Evolutionary conservation across 2,888 invertebrate genomes (phyloP), one percentile per base, ranked within the genome.

Genomic region (Ophonus ardosiacus): DNA sequence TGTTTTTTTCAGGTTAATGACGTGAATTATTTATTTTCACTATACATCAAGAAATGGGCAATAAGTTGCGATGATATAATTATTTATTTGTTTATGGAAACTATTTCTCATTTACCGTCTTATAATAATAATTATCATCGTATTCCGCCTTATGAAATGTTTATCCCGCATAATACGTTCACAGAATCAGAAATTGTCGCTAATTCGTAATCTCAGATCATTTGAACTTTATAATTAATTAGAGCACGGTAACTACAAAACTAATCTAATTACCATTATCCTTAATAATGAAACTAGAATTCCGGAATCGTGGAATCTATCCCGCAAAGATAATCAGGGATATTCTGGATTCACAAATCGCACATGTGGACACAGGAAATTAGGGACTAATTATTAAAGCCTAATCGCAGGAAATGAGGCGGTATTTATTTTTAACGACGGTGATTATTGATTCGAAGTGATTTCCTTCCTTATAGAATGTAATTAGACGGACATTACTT

Each of bases 161-260:
- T 51, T 51, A 51, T 5, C 43, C 13, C 8, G 43, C 38, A 38
- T 43, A 74, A 43, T 43, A 43, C 21, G 43, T 74, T 10, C 31
- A 38, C 31, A n/a, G 63, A 31, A 31, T 68, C 40, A 15, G 38
- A 68, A 74, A 74, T 74, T 74, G 71, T 74, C 43, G n/a, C 43
- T 74, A 74, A 74, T 74, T 43, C 40, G 40, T 74, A 74, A 74
- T 74, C 71, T 43, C 43, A 40, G 71, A 74, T 74, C 40, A 74
- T 74, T 74, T 74, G 17, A 74, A 74, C 71, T 74, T 74, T 43
- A 74, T 74, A 74, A 74, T 74, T 74, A 74, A 74, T 74, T 74
- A 74, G 31, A 38, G 38, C 43, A 74, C 43, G 40, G 68, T 43
- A 74, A 74, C 71, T 74, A 74, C 71, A 74, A 43, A 74, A 74